Percentiles rank a stretch among this genome's conserved stretches.
phyloP scores from a whole-genome alignment of 2,888 invertebrate species.

The Cheilosia pagana region DNA sequence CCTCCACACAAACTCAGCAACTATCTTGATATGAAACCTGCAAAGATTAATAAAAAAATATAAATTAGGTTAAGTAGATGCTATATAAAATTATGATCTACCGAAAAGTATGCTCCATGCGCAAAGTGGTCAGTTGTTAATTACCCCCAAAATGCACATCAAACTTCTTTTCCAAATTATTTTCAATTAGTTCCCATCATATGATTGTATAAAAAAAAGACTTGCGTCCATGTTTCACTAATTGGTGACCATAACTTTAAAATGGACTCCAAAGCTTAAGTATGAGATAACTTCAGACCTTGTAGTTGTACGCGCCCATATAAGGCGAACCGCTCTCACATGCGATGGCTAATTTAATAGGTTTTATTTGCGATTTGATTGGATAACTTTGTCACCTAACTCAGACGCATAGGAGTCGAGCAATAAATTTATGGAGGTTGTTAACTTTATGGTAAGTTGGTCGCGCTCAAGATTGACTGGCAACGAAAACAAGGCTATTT shows the following conservation, averaged over 20 bases:
- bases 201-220: neutral
- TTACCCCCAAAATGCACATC: constrained; percentile 12
- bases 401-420: constrained; percentile 9
- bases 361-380: constrained; percentile 25
- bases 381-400: constrained; percentile 37
- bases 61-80: constrained; percentile 52
- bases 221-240: neutral
- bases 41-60: constrained; percentile 25
- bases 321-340: constrained; percentile 33
- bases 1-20: constrained; percentile 28
- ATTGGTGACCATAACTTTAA: constrained; percentile 11
- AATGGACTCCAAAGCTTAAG: neutral
- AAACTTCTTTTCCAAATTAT: neutral
- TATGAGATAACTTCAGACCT: constrained; percentile 21
- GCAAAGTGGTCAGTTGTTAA: constrained; percentile 5
- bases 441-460: constrained; percentile 15
- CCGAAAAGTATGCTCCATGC: constrained; percentile 18
- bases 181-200: constrained; percentile 19
- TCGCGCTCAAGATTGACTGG: neutral
- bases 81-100: constrained; percentile 18
- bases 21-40: constrained; percentile 41
- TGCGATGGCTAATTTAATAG: constrained; percentile 8
- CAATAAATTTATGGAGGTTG: constrained; percentile 29
- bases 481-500: constrained; percentile 17
- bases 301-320: constrained; percentile 16